Base-by-base conservation (phyloP, 1,140 invertebrate species). In the Diachasmimorpha longicaudata region DNA sequence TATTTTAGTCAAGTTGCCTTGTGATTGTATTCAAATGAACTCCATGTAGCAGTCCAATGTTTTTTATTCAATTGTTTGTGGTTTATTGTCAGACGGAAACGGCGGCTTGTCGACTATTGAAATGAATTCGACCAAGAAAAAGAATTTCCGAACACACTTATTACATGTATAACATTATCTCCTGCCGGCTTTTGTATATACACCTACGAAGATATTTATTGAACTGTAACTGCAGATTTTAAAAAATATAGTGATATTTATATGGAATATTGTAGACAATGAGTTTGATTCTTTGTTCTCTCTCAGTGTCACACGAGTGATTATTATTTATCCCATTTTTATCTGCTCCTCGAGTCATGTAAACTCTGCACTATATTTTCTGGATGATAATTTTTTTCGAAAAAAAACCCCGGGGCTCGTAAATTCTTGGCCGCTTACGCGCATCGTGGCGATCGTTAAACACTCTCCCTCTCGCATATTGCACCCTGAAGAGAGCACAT, bases 171-270 rank as follows among this genome's bases (percentile, higher is more conserved):
- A 63, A 76, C 42, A 52, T 72, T 71, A 58, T 70, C 25, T 39
- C 58, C 68, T 74, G 73, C 75, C 74, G 75, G 58, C 58, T 68
- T 79, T 75, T 79, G 82, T 84, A 84, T 77, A 84, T 85, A 85
- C 77, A 81, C 75, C 77, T 79, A 74, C 16, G 19, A 81, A 83
- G 77, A 84, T 84, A 85, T 85, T 84, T 85, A 85, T 85, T 82
- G 79, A 85, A 83, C 77, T 84, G 82, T 85, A 85, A 84, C 77
- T 25, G 58, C 21, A 63, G 78, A 84, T 83, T n/a, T 79, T 81
- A 83, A 70, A 73, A 78, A 75, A 78, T 79, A 79, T 79, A 77
- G 78, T 75, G 52, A 79, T 79, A 79, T 79, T 79, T 79, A 79
- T 79, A 79, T 74, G 77, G 77, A 46, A 74, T 77, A 55, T 72